Base-by-base conservation (phyloP, 2,888 invertebrate species). In the Priocnemis perturbator region DNA sequence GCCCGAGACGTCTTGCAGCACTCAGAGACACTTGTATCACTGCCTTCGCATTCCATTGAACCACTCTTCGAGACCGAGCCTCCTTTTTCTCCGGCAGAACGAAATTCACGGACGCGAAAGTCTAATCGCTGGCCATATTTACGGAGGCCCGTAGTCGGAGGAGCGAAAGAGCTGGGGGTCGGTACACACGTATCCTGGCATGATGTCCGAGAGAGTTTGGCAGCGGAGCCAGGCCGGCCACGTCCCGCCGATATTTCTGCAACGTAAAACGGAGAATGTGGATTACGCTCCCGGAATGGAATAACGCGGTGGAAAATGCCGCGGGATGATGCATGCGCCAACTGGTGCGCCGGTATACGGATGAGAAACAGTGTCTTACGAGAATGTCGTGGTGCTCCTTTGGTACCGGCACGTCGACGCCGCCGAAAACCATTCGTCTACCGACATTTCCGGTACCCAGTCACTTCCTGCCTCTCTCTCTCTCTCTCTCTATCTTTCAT, bases 241-340 rank as follows among this genome's bases (percentile, higher is more conserved):
- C 84, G 84, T 84, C 68, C 75, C 68, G 66, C 70, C 83, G 78
- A 84, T 85, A 85, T 83, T 85, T 80, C 73, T 72, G 73, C 77
- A 76, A 78, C 76, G 78, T 79, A 79, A 81, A 84, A 76, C 76
- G 81, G 76, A 71, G 78, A 80, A 75, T 77, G 76, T 69, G 75
- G 76, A 74, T 79, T 80, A 78, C 81, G 78, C 73, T 67, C 59
- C 66, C 66, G 67, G 82, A 83, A 83, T 82, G 79, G 83, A 82
- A 84, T 83, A 76, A 76, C 74, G 69, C 55, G 73, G 63, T 63
- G 70, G 74, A 79, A 78, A 79, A 84, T 77, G 73, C 78, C 67
- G 67, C 61, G 71, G 73, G 77, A 78, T 78, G 78, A 78, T 79
- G 71, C 73, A 78, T 79, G 77, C 71, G 74, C 78, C 78, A 74